phyloP scores from a whole-genome alignment of 1,140 invertebrate species.

The Tribolium madens region DNA sequence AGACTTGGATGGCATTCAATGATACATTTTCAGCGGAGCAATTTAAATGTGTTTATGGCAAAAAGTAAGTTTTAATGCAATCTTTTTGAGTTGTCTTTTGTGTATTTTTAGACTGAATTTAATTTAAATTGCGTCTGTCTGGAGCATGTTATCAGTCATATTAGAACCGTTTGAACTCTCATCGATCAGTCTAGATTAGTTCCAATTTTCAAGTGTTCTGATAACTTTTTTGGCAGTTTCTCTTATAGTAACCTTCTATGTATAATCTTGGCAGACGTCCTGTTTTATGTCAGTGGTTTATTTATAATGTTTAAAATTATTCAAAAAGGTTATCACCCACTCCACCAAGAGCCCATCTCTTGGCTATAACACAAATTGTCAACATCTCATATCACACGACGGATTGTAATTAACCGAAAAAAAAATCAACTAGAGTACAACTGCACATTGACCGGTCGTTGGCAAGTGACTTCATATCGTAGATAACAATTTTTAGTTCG shows the following conservation, averaged over 20 bases:
- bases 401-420: neutral
- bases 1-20: neutral
- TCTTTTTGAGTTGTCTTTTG: neutral
- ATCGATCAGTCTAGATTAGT: neutral
- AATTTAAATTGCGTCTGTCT: neutral
- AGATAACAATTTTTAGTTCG: constrained; percentile 36
- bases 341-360: no score
- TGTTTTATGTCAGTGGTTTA: neutral
- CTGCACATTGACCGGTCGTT: constrained; percentile 31
- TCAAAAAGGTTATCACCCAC: constrained; percentile 21
- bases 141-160: neutral
- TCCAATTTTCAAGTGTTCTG: neutral
- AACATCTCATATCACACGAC: constrained; percentile 9
- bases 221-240: constrained; percentile 10
- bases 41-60: neutral
- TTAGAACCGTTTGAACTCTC: neutral
- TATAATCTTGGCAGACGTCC: neutral
- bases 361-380: no score
- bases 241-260: neutral
- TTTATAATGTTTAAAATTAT: constrained; percentile 6
- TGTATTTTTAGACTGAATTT: neutral
- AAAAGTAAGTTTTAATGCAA: neutral
- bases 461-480: constrained; percentile 13
- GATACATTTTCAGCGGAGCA: neutral
- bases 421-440: constrained; percentile 9